Conservation (phyloP, 2,797 vertebrate species). For the Staurois parvus region DNA sequence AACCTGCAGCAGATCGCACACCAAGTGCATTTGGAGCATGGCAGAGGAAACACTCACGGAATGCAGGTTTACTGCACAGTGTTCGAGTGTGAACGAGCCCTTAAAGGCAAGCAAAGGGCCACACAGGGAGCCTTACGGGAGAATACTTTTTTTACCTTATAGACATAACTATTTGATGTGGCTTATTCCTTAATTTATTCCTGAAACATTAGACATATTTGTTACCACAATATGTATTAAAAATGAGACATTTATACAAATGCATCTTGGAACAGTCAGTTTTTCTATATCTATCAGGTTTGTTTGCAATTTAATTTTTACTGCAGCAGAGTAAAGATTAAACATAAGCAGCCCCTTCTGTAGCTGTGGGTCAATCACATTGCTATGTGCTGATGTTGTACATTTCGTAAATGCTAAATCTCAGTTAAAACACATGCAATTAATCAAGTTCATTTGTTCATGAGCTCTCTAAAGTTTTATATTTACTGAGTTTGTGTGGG, state of each 20-base stretch:
- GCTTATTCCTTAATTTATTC: too few relatives aligned
- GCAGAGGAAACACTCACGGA: too few relatives aligned
- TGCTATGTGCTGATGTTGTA: slow-evolving; percentile 58
- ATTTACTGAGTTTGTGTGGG: neutral
- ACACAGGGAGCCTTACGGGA: too few relatives aligned
- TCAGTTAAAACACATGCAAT: slow-evolving; percentile 12
- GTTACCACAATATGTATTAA: too few relatives aligned
- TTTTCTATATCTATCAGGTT: neutral
- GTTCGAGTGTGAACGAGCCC: too few relatives aligned
- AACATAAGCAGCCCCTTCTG: slow-evolving; percentile 10
- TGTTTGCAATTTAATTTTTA: slow-evolving; percentile 50
- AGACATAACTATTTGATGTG: too few relatives aligned
- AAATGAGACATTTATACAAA: neutral
- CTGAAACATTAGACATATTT: too few relatives aligned
- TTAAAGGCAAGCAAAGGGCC: too few relatives aligned
- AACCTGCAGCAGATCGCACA: too few relatives aligned
- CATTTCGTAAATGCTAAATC: slow-evolving; percentile 49
- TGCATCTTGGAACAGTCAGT: neutral
- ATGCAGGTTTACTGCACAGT: too few relatives aligned
- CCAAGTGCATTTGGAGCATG: too few relatives aligned
- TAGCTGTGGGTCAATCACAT: slow-evolving; percentile 41
- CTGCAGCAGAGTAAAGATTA: slow-evolving; percentile 19
- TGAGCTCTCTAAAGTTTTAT: neutral
- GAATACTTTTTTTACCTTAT: too few relatives aligned
- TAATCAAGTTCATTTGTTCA: slow-evolving; percentile 13